Evolutionary conservation across 1,140 invertebrate genomes (phyloP).

Genomic region (Dinoponera quadriceps): DNA sequence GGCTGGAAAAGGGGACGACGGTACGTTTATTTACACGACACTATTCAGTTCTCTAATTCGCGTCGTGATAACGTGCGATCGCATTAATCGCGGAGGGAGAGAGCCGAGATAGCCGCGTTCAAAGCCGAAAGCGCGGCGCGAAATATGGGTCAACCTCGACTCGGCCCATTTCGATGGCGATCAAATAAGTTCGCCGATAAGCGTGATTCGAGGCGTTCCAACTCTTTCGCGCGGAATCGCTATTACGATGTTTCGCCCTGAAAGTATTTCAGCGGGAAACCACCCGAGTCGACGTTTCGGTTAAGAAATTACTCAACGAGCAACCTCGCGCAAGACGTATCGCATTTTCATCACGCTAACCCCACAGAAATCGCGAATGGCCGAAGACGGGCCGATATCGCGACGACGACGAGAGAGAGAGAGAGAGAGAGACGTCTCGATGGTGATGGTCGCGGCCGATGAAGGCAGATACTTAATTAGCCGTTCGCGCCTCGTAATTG

Average conservation of each 20-base stretch:
- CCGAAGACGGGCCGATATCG: too few species aligned
- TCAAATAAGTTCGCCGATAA: conserved; percentile 8
- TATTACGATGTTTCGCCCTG: too few species aligned
- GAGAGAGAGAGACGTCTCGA: conserved; percentile 7
- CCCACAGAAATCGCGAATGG: too few species aligned
- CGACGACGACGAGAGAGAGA: too few species aligned
- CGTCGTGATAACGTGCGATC: not conserved
- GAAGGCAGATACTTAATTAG: conserved; percentile 58
- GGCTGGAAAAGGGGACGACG: conserved; percentile 18
- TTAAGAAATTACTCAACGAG: too few species aligned
- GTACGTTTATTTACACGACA: conserved; percentile 26
- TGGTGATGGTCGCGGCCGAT: not conserved
- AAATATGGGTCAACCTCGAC: not conserved
- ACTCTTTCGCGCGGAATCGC: too few species aligned
- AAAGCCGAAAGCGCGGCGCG: not conserved
- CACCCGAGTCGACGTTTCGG: too few species aligned
- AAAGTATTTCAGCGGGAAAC: too few species aligned
- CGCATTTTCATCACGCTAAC: too few species aligned
- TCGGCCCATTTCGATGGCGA: not conserved
- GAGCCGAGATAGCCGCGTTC: not conserved
- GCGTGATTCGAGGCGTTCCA: not conserved
- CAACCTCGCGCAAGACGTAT: too few species aligned
- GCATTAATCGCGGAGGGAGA: not conserved
- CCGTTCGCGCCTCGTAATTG: conserved; percentile 37
- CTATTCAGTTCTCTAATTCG: conserved; percentile 22